phyloP scores from a whole-genome alignment of 2,888 invertebrate species.

The Salticus scenicus region DNA sequence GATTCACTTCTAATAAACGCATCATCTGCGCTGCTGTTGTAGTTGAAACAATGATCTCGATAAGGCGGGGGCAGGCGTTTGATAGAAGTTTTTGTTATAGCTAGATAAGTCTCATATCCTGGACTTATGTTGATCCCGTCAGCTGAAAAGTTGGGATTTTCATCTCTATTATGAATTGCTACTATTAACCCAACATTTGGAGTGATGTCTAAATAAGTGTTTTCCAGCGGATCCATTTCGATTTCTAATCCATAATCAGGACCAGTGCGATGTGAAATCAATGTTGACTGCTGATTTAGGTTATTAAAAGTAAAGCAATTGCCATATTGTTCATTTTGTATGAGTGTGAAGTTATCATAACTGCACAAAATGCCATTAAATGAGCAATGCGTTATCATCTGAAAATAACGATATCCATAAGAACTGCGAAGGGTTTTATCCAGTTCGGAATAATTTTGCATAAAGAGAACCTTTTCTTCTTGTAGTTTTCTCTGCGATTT shows the following conservation, averaged over 20 bases:
- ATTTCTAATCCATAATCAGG: conserved; percentile 56
- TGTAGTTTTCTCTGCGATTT: too few relatives aligned
- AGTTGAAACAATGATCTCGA: conserved; percentile 66
- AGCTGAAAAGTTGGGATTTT: conserved; percentile 35
- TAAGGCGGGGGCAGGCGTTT: conserved; percentile 68
- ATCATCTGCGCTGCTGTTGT: background rate
- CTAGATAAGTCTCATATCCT: conserved; percentile 23
- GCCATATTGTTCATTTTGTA: too few relatives aligned
- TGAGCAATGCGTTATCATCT: too few relatives aligned
- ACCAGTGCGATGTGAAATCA: background rate
- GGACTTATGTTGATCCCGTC: conserved; percentile 34
- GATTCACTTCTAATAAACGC: background rate
- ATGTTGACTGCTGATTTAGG: too few relatives aligned
- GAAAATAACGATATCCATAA: too few relatives aligned
- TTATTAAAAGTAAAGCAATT: too few relatives aligned
- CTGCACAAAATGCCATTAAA: too few relatives aligned
- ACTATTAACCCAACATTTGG: conserved; percentile 65
- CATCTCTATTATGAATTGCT: conserved; percentile 68
- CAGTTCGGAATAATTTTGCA: too few relatives aligned
- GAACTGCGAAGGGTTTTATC: too few relatives aligned
- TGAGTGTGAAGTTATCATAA: too few relatives aligned
- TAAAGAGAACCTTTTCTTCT: too few relatives aligned
- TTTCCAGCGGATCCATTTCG: conserved; percentile 58
- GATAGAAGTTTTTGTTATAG: background rate
- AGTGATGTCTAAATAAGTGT: conserved; percentile 65